Conservation (phyloP, 2,113 vertebrate species). For the Reinhardtius hippoglossoides region DNA sequence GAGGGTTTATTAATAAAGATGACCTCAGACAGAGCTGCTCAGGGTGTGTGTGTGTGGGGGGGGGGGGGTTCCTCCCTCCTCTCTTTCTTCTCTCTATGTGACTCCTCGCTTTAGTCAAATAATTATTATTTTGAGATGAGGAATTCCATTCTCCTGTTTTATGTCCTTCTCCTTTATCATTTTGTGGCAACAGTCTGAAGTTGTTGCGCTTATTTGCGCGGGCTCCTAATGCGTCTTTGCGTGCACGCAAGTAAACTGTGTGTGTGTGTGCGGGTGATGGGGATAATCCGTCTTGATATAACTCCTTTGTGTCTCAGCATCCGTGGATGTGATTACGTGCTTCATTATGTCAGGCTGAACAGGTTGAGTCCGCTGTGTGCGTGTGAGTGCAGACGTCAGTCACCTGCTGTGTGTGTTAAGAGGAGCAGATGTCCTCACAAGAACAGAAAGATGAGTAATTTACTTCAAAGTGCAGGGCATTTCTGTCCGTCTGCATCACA, state of each 20-base stretch:
- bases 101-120: conserved; percentile 19
- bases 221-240: conserved; percentile 28
- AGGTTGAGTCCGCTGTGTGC: conserved; percentile 44
- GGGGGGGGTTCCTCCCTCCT: conserved; percentile 8
- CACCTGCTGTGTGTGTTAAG: conserved; percentile 40
- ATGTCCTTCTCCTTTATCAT: conserved; percentile 5
- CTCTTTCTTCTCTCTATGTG: conserved; percentile 9
- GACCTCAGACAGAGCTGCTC: conserved; percentile 65
- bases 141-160: conserved; percentile 5
- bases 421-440: conserved; percentile 52
- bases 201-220: conserved; percentile 24
- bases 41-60: conserved; percentile 14
- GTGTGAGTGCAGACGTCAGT: conserved; percentile 51
- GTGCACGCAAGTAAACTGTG: conserved; percentile 25
- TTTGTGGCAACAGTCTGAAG: not conserved
- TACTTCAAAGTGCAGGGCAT: conserved; percentile 20
- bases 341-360: conserved; percentile 60
- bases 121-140: conserved; percentile 33
- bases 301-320: conserved; percentile 66
- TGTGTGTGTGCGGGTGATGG: conserved; percentile 25
- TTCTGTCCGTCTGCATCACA: not conserved
- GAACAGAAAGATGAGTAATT: conserved; percentile 45
- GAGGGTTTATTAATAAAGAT: conserved; percentile 79
- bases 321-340: conserved; percentile 65
- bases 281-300: conserved; percentile 70